Evolutionary conservation across 2,888 invertebrate genomes (phyloP).

Genomic region (Omphaloscelis lunosa): DNA sequence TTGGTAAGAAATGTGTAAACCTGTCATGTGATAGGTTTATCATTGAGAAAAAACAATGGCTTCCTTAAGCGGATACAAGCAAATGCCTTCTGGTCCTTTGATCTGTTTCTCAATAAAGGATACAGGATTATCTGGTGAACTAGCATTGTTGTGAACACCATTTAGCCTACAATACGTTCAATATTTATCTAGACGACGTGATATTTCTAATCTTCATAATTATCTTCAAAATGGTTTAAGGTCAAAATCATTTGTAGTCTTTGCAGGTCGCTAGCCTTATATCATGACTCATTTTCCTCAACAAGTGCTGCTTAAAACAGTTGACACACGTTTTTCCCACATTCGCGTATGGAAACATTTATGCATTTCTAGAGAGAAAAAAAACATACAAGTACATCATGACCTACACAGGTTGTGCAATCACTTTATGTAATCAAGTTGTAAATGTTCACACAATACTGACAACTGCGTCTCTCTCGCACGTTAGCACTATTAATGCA

Average conservation of each 20-base stretch:
- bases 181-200: not conserved
- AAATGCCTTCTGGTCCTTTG: not conserved
- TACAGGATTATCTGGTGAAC: not conserved
- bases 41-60: slow-evolving; percentile 1
- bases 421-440: slow-evolving; percentile 71
- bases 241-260: slow-evolving; percentile 22
- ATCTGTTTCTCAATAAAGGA: not conserved
- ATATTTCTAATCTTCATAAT: not conserved
- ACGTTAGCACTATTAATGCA: slow-evolving; percentile 40
- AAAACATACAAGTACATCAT: slow-evolving; percentile 61
- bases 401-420: slow-evolving; percentile 70
- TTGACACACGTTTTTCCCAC: slow-evolving; percentile 63
- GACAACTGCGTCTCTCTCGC: slow-evolving; percentile 56
- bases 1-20: not conserved
- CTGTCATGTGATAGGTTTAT: slow-evolving; percentile 10
- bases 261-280: slow-evolving; percentile 29
- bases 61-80: not conserved
- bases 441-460: slow-evolving; percentile 72
- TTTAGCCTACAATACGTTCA: not conserved
- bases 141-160: not conserved
- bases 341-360: slow-evolving; percentile 52
- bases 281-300: slow-evolving; percentile 47
- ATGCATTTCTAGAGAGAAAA: slow-evolving; percentile 56
- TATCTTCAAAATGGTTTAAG: slow-evolving; percentile 2
- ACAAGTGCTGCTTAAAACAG: slow-evolving; percentile 29